Evolutionary conservation across 1,140 invertebrate genomes (phyloP).

Genomic region (Leptinotarsa texana): DNA sequence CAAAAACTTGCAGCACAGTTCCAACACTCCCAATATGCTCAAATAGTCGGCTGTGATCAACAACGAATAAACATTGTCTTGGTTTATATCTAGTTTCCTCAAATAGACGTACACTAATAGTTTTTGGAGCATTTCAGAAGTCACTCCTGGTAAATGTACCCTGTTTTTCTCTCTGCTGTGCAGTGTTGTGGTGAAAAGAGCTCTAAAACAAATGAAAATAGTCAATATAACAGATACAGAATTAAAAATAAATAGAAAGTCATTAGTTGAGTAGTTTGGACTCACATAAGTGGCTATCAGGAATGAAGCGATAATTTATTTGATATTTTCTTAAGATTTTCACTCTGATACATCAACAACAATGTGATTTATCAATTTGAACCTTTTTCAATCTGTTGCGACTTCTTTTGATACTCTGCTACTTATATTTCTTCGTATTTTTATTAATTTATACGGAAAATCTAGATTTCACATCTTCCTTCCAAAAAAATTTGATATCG

Average conservation of each 20-base stretch:
- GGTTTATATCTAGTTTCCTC: slow-evolving; percentile 68
- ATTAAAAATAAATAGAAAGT: not conserved
- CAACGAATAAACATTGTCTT: slow-evolving; percentile 77
- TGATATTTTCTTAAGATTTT: too few relatives aligned
- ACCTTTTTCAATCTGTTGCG: too few relatives aligned
- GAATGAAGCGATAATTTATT: too few relatives aligned
- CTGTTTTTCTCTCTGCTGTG: slow-evolving; percentile 69
- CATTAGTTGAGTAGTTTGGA: too few relatives aligned
- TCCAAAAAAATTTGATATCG: too few relatives aligned
- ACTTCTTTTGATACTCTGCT: too few relatives aligned
- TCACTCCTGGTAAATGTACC: slow-evolving; percentile 76
- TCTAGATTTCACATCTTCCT: too few relatives aligned
- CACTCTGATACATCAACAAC: too few relatives aligned
- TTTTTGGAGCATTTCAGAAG: slow-evolving; percentile 71
- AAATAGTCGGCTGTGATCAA: slow-evolving; percentile 79
- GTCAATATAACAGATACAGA: not conserved
- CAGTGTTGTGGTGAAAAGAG: slow-evolving; percentile 81
- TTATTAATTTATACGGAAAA: too few relatives aligned
- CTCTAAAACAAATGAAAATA: slow-evolving; percentile 62
- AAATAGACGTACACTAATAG: slow-evolving; percentile 84
- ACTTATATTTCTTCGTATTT: too few relatives aligned
- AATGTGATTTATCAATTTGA: too few relatives aligned
- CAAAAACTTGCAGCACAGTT: slow-evolving; percentile 78
- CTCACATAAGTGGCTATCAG: too few relatives aligned
- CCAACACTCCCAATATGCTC: slow-evolving; percentile 74